Evolutionary conservation across 1,140 invertebrate genomes (phyloP).

Genomic region (Pomacea maculata): DNA sequence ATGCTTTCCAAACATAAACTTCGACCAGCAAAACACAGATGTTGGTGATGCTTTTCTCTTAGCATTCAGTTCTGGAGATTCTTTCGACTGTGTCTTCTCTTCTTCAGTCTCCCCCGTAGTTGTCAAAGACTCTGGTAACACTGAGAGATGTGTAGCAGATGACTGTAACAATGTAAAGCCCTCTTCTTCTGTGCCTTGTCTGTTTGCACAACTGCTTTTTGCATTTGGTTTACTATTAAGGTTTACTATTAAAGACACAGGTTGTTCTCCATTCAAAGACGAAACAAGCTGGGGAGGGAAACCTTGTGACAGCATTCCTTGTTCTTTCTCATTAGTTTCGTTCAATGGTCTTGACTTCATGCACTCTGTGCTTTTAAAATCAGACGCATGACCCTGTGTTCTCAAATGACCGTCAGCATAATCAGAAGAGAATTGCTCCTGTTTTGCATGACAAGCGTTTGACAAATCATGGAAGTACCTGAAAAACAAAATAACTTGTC

Average conservation of each 20-base stretch:
- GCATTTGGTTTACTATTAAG: too few relatives aligned
- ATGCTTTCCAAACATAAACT: constrained; percentile 10
- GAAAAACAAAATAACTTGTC: neutral
- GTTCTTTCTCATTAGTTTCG: neutral
- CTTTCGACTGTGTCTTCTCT: neutral
- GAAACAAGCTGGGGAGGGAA: neutral
- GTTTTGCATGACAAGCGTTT: neutral
- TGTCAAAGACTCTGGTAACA: neutral
- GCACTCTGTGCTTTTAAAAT: neutral
- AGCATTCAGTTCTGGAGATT: neutral
- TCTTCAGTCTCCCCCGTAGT: neutral
- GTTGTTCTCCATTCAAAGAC: too few relatives aligned
- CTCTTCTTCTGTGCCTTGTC: neutral
- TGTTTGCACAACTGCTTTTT: neutral
- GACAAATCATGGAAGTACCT: constrained; percentile 13
- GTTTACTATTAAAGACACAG: too few relatives aligned
- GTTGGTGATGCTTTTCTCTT: neutral
- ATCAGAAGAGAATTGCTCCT: neutral
- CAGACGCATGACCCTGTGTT: neutral
- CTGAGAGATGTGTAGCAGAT: neutral
- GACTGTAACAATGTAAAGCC: neutral
- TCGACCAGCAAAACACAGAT: constrained; percentile 21
- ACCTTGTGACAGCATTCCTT: neutral
- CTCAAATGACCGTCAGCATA: neutral
- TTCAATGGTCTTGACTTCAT: neutral